Base-by-base conservation (phyloP, 1,140 invertebrate species). In the Leguminivora glycinivorella region DNA sequence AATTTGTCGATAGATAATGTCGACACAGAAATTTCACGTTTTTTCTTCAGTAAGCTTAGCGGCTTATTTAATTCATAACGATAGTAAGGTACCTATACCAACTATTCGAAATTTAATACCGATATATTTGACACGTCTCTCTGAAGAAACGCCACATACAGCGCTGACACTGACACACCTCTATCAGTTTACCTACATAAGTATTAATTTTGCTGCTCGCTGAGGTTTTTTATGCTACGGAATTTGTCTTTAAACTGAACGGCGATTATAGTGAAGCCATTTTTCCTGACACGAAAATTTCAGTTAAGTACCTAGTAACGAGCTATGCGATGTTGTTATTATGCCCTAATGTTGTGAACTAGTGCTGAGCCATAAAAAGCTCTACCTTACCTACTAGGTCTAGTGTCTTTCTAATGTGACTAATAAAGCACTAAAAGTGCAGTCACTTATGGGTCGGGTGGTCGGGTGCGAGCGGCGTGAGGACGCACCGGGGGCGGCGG, bases 401-500 rank as follows among this genome's bases (percentile, higher is more conserved):
- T 77, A 79, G 77, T 80, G 72, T 77, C 76, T 77, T 81, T 85
- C 87, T 86, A 84, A 87, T 85, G 79, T 81, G 76, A 73, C 79
- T 77, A 84, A 88, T 85, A 87, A 88, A 87, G 81, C 82, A 82
- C 77, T 81, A 78, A 83, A 67, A 84, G 76, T 83, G 77, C 77
- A 76, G 82, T 85, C 80, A 81, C 75, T 81, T 82, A 76, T 77
- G 73, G 81, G 69, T 74, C n/a, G 47, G 7, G 47, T 52, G 47
- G 17, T 17, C 6, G 19, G 9, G n/a, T 17, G 43, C 43, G 72
- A 67, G 67, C 68, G 71, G 72, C 70, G 73, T 69, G 79, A 70
- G 70, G 34, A 38, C 56, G 68, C 67, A 58, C 56, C 68, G 70
- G 75, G 77, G 76, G 75, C 78, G 76, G 74, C 70, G 70, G 74